phyloP scores from a whole-genome alignment of 1,140 invertebrate genomes.

The Cotesia glomerata region DNA sequence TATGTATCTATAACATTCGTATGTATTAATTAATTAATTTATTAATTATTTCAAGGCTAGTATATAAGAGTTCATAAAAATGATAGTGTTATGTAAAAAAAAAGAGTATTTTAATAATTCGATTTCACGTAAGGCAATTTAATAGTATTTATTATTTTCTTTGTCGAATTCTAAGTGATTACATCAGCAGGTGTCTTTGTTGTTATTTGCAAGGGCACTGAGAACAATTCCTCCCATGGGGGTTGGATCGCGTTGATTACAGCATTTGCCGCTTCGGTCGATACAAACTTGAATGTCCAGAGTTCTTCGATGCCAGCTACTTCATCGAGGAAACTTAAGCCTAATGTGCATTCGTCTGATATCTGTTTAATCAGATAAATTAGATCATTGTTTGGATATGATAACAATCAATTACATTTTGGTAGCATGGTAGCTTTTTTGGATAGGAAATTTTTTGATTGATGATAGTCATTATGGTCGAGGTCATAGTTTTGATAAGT shows the following conservation, averaged over 20 bases:
- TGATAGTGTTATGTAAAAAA: not conserved
- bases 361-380: conserved; percentile 40
- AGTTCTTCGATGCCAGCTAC: conserved; percentile 46
- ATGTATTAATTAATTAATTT: too few species aligned
- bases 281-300: conserved; percentile 54
- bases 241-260: conserved; percentile 55
- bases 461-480: too few species aligned
- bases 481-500: too few species aligned
- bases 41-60: too few species aligned
- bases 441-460: too few species aligned
- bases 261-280: conserved; percentile 47
- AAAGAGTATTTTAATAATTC: too few species aligned
- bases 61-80: too few species aligned
- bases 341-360: conserved; percentile 39
- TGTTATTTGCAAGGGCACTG: conserved; percentile 55
- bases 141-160: too few species aligned
- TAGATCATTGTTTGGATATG: not conserved
- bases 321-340: conserved; percentile 56
- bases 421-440: too few species aligned
- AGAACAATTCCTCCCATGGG: conserved; percentile 62
- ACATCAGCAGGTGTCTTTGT: conserved; percentile 13
- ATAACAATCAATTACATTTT: not conserved
- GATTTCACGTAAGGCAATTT: too few species aligned
- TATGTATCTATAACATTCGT: too few species aligned
- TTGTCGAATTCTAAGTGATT: too few species aligned